Evolutionary conservation across 2,113 vertebrate species (phyloP), one percentile per base, ranked within the genome.

Genomic region (Chaetura pelagica): DNA sequence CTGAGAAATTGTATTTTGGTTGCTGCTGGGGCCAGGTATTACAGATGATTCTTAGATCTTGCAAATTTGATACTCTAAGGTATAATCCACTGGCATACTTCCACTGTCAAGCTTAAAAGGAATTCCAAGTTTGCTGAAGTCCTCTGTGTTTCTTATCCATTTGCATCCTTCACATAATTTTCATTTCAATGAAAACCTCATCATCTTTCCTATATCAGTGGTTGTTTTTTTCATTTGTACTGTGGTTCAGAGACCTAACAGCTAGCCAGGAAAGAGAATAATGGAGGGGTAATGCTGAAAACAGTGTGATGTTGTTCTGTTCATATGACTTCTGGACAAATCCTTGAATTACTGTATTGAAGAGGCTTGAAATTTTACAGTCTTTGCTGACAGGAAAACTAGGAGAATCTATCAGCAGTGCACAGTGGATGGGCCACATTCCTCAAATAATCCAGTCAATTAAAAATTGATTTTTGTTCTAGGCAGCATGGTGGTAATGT

Each of bases 381-480:
- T 95, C 78, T 75, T 90, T 84, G 95, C 87, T 96, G 80, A 90
- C 67, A 82, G 77, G 68, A 85, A 97, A 94, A 90, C 93, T 88
- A 42, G 80, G 64, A 91, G 87, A 90, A 96, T 95, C 94, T 94
- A 96, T 97, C 94, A 90, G 62, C 59, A 42, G 71, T 62, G 77
- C 67, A 55, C 63, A 94, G 89, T 68, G 86, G 85, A 95, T 90
- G 81, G 86, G 57, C 87, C 90, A 66, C 89, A 95, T 97, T 94
- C 94, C 96, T 97, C 92, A 98, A 97, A 96, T 97, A 98, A 98
- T 97, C 94, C 95, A 97, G 97, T 97, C 98, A 98, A 98, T 98
- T 98, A 98, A 98, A 98, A 98, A 97, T 97, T 96, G 96, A 98
- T 98, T 98, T 97, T 97, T 92, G 95, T 97, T 97, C 96, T 94